These are phyloP conservation scores for Percopsis omiscomaycus DNA, from an alignment of 2,797 vertebrate species.

Conservation along the genomic window DNA sequence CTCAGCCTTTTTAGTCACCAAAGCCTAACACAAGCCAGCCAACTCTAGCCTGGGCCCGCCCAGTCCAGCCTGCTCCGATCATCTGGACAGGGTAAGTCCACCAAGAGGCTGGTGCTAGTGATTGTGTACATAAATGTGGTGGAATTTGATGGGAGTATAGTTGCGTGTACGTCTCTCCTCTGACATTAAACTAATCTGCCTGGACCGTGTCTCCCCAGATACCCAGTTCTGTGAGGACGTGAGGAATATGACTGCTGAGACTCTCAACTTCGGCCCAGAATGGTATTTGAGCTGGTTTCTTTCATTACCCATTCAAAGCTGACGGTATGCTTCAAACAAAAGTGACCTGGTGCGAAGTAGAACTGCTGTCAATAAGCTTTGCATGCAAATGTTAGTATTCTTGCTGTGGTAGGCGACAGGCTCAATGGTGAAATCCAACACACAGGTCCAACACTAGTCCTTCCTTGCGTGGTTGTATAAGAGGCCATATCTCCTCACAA, in stretches of 20 bases:
- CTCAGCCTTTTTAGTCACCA: constrained; percentile 80
- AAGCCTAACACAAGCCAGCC: constrained; percentile 78
- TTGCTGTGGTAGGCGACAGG: too few species aligned
- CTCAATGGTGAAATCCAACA: too few species aligned
- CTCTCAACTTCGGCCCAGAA: constrained; percentile 95
- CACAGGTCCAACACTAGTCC: too few species aligned
- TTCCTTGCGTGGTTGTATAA: too few species aligned
- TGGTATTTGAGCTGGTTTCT: constrained; percentile 74
- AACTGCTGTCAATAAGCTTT: too few species aligned
- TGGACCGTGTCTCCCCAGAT: constrained; percentile 51
- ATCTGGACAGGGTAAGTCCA: constrained; percentile 83
- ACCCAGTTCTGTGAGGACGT: constrained; percentile 79
- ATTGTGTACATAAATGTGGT: not conserved
- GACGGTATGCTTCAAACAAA: too few species aligned
- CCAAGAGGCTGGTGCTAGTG: constrained; percentile 1
- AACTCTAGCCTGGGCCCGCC: constrained; percentile 75
- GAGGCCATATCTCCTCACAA: too few species aligned
- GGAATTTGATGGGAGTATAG: not conserved
- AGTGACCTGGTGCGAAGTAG: too few species aligned
- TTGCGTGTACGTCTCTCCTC: not conserved
- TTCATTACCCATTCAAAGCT: not conserved
- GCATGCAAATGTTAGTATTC: too few species aligned
- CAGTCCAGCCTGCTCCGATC: constrained; percentile 82
- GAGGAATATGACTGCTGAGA: constrained; percentile 93
- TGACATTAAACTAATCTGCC: not conserved